Conservation (phyloP, 2,113 vertebrate genomes). For the Sander vitreus region DNA sequence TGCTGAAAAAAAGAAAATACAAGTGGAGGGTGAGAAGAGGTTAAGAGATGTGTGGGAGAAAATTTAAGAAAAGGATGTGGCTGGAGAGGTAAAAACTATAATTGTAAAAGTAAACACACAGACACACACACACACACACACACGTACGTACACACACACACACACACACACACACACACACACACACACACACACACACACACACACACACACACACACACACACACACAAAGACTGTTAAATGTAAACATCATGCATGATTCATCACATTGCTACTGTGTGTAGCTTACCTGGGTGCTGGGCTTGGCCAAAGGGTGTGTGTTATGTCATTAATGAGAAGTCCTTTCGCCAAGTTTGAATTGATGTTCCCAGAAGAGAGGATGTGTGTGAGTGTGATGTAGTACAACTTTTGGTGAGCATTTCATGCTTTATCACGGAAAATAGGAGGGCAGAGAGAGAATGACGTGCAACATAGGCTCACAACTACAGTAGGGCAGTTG, state of each 20-base stretch:
- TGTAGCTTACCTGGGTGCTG: slow-evolving; percentile 33
- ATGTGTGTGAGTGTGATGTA: slow-evolving; percentile 11
- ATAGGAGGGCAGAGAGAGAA: background rate
- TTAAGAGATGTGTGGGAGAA: slow-evolving; percentile 29
- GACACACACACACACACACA: too few relatives aligned
- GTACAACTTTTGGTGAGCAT: background rate
- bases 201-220: too few relatives aligned
- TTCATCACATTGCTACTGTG: slow-evolving; percentile 23
- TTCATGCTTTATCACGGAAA: background rate
- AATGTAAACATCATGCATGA: slow-evolving; percentile 32
- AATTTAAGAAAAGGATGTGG: slow-evolving; percentile 50
- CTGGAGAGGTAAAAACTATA: slow-evolving; percentile 38
- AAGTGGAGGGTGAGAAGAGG: slow-evolving; percentile 29
- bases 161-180: too few relatives aligned
- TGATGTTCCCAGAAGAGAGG: background rate
- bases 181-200: too few relatives aligned
- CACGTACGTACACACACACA: too few relatives aligned
- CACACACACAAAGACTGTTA: slow-evolving; percentile 6
- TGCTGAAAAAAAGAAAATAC: slow-evolving; percentile 46
- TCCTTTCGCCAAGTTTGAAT: slow-evolving; percentile 5
- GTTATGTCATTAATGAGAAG: slow-evolving; percentile 33
- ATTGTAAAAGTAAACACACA: slow-evolving; percentile 46
- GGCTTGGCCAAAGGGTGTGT: slow-evolving; percentile 22
- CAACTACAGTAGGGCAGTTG: background rate
- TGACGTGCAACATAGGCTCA: background rate